Evolutionary conservation across 2,888 invertebrate genomes (phyloP).

Genomic region (Apotomis betuletana): DNA sequence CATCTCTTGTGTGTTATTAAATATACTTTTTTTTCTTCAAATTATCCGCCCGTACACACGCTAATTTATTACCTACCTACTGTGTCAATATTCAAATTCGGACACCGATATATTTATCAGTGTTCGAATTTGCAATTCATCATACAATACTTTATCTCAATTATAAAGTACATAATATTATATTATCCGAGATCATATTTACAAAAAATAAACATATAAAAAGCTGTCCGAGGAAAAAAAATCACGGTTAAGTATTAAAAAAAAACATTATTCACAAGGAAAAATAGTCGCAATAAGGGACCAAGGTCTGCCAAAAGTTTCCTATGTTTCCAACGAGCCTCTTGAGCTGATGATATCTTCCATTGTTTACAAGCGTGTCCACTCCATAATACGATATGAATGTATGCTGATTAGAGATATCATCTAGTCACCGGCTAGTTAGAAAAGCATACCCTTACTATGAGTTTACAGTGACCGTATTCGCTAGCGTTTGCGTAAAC

Average conservation of each 20-base stretch:
- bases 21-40: background rate
- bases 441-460: too few species aligned
- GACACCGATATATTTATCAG: background rate
- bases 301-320: slow-evolving; percentile 34
- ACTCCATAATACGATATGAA: slow-evolving; percentile 7
- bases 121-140: background rate
- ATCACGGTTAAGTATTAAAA: slow-evolving; percentile 7
- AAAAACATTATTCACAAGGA: slow-evolving; percentile 18
- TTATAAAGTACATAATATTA: background rate
- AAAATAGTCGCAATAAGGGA: slow-evolving; percentile 19
- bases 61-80: background rate
- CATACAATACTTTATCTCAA: background rate
- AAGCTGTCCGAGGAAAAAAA: background rate
- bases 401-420: too few species aligned
- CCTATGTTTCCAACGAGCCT: slow-evolving; percentile 2
- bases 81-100: background rate
- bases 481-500: too few species aligned
- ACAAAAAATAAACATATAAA: too few species aligned
- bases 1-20: background rate
- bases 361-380: slow-evolving; percentile 25
- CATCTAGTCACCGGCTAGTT: too few species aligned
- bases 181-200: too few species aligned
- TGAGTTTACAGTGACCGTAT: too few species aligned
- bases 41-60: background rate
- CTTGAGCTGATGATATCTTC: slow-evolving; percentile 12